These are phyloP conservation scores for Phainopepla nitens DNA, from an alignment of 2,113 vertebrate genomes.

Conservation along the genomic window DNA sequence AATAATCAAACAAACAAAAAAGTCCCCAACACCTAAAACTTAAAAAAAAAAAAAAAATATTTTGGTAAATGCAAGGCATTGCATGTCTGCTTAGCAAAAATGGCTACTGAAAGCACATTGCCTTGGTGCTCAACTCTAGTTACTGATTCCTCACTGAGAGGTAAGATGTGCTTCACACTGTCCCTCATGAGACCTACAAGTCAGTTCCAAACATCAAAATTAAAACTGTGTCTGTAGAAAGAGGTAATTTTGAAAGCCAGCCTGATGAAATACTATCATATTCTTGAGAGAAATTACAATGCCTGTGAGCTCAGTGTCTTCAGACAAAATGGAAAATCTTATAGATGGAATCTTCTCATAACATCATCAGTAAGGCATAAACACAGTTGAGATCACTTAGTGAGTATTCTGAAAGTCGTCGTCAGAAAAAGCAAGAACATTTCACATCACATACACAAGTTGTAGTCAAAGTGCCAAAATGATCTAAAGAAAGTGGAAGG, in stretches of 20 bases:
- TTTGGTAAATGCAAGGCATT: background rate
- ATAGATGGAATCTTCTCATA: background rate
- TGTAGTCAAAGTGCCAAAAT: background rate
- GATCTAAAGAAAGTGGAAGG: background rate
- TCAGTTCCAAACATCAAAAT: background rate
- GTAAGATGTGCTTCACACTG: background rate
- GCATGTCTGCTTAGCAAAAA: background rate
- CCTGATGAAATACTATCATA: background rate
- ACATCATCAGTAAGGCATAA: background rate
- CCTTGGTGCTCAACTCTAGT: background rate
- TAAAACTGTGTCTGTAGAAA: background rate
- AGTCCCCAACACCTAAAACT: background rate
- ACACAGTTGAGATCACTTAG: background rate
- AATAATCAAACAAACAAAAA: background rate
- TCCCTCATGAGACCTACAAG: background rate
- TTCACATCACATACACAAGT: background rate
- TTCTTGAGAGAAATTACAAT: background rate
- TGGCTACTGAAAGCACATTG: background rate
- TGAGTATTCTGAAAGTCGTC: background rate
- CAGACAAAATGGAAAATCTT: background rate
- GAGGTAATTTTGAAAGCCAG: background rate
- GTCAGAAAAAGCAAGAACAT: background rate
- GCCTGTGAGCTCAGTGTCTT: background rate
- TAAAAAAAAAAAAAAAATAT: background rate
- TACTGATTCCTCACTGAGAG: background rate